Evolutionary conservation across 2,797 vertebrate species (phyloP), one percentile per base, ranked within the genome.

Genomic region (Sebastes hubbsi): DNA sequence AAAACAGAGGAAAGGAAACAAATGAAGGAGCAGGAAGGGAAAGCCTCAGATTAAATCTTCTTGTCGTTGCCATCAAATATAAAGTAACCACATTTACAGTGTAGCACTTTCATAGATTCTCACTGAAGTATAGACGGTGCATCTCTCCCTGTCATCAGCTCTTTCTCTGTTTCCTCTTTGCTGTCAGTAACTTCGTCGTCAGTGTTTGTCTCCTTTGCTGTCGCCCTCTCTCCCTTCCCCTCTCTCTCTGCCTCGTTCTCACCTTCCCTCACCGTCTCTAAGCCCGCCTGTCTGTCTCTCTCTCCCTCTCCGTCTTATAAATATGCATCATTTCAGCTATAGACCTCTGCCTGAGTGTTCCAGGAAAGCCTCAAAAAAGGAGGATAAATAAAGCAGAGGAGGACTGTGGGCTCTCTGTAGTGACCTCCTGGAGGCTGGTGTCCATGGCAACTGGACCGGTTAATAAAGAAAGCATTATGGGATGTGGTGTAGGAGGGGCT

Each of bases 1-100:
- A 59, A 67, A 65, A 75, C 38, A 65, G 59, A 79, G 55, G 32
- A 52, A 60, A 29, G 36, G 38, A 87, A 75, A 79, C 56, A 71
- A 67, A 80, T 36, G 20, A 62, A 34, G 58, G 30, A 42, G 61
- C 63, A 71, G 29, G 62, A 61, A 80, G 60, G 63, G 54, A 75
- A 63, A 75, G 38, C 78, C 75, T 80, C 75, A 88, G 82, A 93
- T 94, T 94, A 94, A 93, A 92, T 92, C 91, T 91, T 88, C 89
- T 87, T 89, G 95, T 91, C 84, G 85, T 92, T 92, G 54, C 90
- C 91, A 95, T 97, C 78, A 96, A 96, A 96, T 96, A 96, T 95
- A 95, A 90, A 96, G 87, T 74, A 79, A 83, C 83, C 49, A 54
- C 49, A 1, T 22, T 54, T 22, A 54, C n/a, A 54, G n/a, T 22